A percentile compares a stretch with the other conserved stretches of the same genome.
These are phyloP conservation scores for Callospermophilus lateralis DNA, from an alignment of 2,113 vertebrate species.

Conservation along the genomic window DNA sequence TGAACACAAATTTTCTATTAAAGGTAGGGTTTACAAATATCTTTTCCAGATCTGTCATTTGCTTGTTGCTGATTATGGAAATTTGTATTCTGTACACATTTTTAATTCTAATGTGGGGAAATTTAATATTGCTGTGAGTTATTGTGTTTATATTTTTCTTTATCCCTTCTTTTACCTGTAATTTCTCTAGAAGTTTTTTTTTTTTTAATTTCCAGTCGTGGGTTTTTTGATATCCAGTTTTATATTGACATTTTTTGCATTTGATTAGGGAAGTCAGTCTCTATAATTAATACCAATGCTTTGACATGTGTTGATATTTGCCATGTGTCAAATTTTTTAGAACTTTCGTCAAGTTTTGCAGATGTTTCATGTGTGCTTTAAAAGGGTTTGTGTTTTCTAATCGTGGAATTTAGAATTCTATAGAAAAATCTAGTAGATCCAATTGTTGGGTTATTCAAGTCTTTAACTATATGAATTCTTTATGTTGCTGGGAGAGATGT, in stretches of 20 bases:
- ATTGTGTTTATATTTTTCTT: neutral
- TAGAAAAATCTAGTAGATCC: neutral
- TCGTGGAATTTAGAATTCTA: neutral
- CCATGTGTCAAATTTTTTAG: neutral
- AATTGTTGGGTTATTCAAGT: neutral
- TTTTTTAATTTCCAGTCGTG: neutral
- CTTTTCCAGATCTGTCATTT: neutral
- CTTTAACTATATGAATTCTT: constrained; percentile 1
- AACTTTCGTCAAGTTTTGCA: neutral
- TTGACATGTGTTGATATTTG: neutral
- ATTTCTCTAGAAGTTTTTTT: neutral
- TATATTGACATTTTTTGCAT: neutral
- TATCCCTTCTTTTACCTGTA: neutral
- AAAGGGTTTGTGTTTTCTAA: neutral
- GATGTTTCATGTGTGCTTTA: neutral
- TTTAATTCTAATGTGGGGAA: neutral
- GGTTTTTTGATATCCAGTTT: neutral
- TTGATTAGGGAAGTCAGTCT: neutral
- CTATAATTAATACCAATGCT: neutral
- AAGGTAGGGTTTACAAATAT: neutral
- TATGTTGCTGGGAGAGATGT: neutral
- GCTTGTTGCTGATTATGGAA: neutral
- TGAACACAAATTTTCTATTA: neutral
- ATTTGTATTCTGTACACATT: neutral
- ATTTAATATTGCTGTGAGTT: neutral